phyloP scores from a whole-genome alignment of 1,140 invertebrate species.

The Apocrypta bakeri region DNA sequence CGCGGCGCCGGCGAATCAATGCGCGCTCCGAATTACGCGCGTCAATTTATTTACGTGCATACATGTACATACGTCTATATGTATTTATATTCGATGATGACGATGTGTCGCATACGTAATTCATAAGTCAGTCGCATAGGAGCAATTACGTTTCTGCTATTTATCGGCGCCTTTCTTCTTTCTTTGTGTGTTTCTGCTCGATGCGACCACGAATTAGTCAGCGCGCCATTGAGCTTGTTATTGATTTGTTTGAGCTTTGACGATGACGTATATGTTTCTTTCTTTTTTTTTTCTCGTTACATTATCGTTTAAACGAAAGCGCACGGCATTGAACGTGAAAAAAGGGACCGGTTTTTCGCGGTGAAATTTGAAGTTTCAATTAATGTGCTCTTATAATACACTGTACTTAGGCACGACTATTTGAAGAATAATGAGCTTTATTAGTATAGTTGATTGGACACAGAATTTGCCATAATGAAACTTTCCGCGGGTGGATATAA shows the following conservation, averaged over 20 bases:
- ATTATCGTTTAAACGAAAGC: too few relatives aligned
- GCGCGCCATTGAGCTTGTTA: conserved; percentile 44
- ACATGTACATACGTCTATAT: too few relatives aligned
- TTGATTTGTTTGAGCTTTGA: too few relatives aligned
- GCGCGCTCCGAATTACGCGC: neutral
- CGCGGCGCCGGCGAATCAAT: too few relatives aligned
- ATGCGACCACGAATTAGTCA: conserved; percentile 12
- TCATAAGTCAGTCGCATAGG: neutral
- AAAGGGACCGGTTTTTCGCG: too few relatives aligned
- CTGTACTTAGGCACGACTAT: too few relatives aligned
- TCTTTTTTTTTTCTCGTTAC: too few relatives aligned
- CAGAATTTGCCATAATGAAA: neutral
- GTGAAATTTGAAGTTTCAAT: neutral
- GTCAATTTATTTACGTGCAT: neutral
- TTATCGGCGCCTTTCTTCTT: conserved; percentile 10
- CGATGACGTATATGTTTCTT: neutral
- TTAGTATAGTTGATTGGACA: neutral
- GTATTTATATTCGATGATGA: neutral
- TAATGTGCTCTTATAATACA: neutral
- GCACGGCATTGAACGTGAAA: too few relatives aligned
- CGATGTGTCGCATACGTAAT: neutral
- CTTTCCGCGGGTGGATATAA: neutral
- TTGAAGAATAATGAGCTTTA: neutral
- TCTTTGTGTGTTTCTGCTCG: neutral
- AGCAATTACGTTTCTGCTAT: neutral